Conservation (phyloP, 2,888 invertebrate species). For the Ditula angustiorana region DNA sequence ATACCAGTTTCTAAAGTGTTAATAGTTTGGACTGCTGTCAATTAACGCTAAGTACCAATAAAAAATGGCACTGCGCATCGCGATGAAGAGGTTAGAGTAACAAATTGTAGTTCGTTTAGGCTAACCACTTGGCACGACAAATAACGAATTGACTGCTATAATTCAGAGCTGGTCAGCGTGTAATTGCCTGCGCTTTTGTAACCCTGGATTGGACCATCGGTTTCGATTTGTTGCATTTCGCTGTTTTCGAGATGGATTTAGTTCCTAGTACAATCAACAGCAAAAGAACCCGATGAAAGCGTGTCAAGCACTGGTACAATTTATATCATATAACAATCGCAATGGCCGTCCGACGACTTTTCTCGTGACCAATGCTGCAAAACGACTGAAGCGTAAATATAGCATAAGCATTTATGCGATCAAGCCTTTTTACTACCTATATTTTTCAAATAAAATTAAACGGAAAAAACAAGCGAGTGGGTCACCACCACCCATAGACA, state of each 20-base stretch:
- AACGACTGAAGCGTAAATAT: too few species aligned
- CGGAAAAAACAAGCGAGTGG: too few species aligned
- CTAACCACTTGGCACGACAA: conserved; percentile 12
- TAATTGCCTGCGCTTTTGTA: conserved; percentile 26
- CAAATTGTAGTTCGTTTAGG: conserved; percentile 25
- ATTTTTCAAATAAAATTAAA: too few species aligned
- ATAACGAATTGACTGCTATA: conserved; percentile 3
- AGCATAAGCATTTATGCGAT: too few species aligned
- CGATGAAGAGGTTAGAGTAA: background rate
- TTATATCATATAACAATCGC: too few species aligned
- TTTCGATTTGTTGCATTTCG: conserved; percentile 9
- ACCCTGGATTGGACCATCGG: background rate
- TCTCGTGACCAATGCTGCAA: too few species aligned
- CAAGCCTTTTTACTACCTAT: too few species aligned
- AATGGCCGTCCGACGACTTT: too few species aligned
- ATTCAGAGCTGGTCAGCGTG: background rate
- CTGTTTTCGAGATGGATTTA: background rate
- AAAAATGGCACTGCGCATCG: background rate
- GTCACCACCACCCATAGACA: too few species aligned
- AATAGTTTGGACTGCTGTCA: background rate
- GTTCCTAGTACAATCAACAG: background rate
- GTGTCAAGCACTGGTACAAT: too few species aligned
- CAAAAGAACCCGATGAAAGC: too few species aligned
- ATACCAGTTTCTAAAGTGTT: background rate
- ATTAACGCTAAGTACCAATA: conserved; percentile 12